A percentile compares a stretch with the other conserved stretches of the same genome.
Conservation (phyloP, 2,888 invertebrate species). For the Girardia tigrina region DNA sequence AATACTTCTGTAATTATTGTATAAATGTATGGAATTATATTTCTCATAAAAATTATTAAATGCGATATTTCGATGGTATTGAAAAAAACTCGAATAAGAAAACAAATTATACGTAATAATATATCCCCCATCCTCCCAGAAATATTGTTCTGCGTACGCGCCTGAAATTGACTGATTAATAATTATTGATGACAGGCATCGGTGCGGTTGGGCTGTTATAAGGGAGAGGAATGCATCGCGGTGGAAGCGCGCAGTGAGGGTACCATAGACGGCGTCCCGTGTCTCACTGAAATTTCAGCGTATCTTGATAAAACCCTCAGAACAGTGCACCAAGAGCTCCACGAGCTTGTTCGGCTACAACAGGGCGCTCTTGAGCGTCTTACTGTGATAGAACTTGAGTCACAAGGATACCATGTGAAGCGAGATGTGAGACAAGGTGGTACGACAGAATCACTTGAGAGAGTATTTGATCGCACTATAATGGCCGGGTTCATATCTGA, state of each 20-base stretch:
- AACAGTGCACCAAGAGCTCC: conserved; percentile 50
- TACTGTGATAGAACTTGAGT: conserved; percentile 44
- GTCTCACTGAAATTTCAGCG: conserved; percentile 49
- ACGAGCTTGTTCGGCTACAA: conserved; percentile 50
- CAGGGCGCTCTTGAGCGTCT: conserved; percentile 47
- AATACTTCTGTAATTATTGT: no score
- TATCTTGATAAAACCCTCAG: conserved; percentile 45
- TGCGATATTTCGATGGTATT: no score
- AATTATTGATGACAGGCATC: no score
- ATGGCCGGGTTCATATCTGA: conserved; percentile 49
- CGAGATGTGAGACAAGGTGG: conserved; percentile 48
- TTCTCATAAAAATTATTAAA: no score
- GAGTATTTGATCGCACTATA: conserved; percentile 25
- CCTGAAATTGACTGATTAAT: no score
- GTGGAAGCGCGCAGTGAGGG: conserved; percentile 50
- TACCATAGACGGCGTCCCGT: conserved; percentile 48
- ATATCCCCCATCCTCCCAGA: no score
- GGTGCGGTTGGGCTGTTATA: conserved; percentile 32
- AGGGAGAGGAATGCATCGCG: conserved; percentile 45
- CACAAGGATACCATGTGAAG: conserved; percentile 43
- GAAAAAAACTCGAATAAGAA: no score
- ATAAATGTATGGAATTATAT: no score
- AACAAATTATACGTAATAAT: no score
- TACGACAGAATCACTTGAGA: conserved; percentile 35
- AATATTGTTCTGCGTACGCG: no score